phyloP scores from a whole-genome alignment of 2,797 vertebrate species.

The Bovichtus diacanthus region DNA sequence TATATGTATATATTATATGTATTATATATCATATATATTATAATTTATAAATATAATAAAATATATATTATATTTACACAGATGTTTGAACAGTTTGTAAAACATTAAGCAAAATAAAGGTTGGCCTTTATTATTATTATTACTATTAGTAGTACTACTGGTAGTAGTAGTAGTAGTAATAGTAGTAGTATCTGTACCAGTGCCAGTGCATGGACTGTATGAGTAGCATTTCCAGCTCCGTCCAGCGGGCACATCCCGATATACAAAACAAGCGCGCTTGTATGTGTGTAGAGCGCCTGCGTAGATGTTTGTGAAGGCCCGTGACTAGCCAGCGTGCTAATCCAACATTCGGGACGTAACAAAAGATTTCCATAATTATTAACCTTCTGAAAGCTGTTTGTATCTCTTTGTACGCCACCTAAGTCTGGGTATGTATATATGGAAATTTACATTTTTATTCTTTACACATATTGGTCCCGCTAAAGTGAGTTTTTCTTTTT shows the following conservation, averaged over 20 bases:
- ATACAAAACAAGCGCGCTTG: conserved; percentile 43
- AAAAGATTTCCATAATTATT: conserved; percentile 24
- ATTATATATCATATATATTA: too few species aligned
- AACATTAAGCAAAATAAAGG: too few species aligned
- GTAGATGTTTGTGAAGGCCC: conserved; percentile 63
- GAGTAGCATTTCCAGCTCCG: conserved; percentile 5
- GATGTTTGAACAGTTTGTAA: too few species aligned
- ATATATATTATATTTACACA: too few species aligned
- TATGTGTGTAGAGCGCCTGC: conserved; percentile 52
- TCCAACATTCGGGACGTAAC: conserved; percentile 39
- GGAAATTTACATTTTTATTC: background rate
- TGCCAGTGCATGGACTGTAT: too few species aligned
- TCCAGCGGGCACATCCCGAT: background rate
- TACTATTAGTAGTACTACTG: too few species aligned
- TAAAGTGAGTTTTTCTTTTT: conserved; percentile 32
- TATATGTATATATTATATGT: too few species aligned
- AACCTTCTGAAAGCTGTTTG: conserved; percentile 5
- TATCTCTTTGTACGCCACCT: background rate
- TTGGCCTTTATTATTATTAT: too few species aligned
- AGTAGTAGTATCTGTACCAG: too few species aligned
- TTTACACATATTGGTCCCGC: background rate
- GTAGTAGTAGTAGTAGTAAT: too few species aligned
- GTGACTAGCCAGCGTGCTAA: conserved; percentile 66
- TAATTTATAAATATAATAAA: too few species aligned
- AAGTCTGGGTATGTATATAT: conserved; percentile 65